These are phyloP conservation scores for Clupea harengus DNA, from an alignment of 2,113 vertebrate genomes.

Conservation along the genomic window DNA sequence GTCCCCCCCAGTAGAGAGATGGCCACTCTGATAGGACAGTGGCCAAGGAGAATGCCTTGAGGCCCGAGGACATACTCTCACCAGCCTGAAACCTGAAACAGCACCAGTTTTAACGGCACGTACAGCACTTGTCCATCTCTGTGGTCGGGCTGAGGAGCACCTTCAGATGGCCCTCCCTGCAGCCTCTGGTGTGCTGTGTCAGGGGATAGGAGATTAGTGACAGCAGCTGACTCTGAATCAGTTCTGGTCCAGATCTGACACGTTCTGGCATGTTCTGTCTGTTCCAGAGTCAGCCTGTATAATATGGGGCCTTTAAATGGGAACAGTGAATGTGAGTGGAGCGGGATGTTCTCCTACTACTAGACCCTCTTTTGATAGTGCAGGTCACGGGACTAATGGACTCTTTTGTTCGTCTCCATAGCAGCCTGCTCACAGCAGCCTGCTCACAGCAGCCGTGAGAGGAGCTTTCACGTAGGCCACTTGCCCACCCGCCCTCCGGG, in stretches of 20 bases:
- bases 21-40: not conserved
- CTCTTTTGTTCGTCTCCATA: not conserved
- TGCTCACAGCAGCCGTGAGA: not conserved
- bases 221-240: not conserved
- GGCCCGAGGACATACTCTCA: not conserved
- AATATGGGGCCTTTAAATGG: not conserved
- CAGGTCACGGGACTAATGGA: not conserved
- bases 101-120: not conserved
- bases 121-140: not conserved
- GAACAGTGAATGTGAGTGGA: not conserved
- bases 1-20: not conserved
- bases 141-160: not conserved
- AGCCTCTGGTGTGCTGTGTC: not conserved
- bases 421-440: not conserved
- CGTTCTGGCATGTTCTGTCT: not conserved
- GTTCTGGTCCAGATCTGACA: not conserved
- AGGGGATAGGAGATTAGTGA: not conserved
- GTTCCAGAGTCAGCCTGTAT: not conserved
- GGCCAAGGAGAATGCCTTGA: not conserved
- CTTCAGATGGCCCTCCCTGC: not conserved
- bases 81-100: not conserved
- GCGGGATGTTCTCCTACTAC: not conserved
- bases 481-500: not conserved
- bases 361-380: not conserved
- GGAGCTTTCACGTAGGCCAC: not conserved